Base-by-base conservation (phyloP, 2,113 vertebrate genomes). In the Siniperca knerii region DNA sequence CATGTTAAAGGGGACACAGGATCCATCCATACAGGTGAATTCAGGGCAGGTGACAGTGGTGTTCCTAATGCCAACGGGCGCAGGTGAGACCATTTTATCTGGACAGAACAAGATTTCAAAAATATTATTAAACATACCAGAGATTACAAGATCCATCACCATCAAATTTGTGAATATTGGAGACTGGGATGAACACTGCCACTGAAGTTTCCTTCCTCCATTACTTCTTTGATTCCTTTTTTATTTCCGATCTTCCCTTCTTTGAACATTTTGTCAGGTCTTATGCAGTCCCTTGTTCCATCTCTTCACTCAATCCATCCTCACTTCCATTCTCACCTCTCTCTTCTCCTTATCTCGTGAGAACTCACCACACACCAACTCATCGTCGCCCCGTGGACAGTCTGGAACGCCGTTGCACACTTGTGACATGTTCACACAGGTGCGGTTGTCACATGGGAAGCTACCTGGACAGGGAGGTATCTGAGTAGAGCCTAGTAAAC, bases 341-440 rank as follows among this genome's bases (percentile, higher is more conserved):
- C 9, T 25, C 33, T n/a, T 67, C 50, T 15, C 5, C 21, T 6
- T 70, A 69, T 71, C 40, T 86, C 29, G 0, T 40, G 33, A 85
- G 25, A 83, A 94, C 96, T 95, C 85, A 97, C 96, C 96, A 54
- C 97, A 97, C 69, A 93, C 82, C 70, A 94, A 79, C 92, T 97
- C 97, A 2, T 98, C 97, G 23, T 98, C 94, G 0, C 95, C 96
- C 20, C 52, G 83, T 1, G 96, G 94, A 85, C 97, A 97, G 91
- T 97, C 94, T 0, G 81, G 60, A 57, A 93, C 7, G 0, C 96
- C 96, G 0, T 97, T 92, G 2, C 97, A 97, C 84, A 97, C 95
- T 20, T 68, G 78, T 0, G 94, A 92, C 15, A 78, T 23, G n/a
- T 95, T 96, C 76, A 97, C 95, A 89, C 97, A 98, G 2, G 96